Evolutionary conservation across 2,797 vertebrate genomes (phyloP), one percentile per base, ranked within the genome.

Genomic region (Chrysocyon brachyurus): DNA sequence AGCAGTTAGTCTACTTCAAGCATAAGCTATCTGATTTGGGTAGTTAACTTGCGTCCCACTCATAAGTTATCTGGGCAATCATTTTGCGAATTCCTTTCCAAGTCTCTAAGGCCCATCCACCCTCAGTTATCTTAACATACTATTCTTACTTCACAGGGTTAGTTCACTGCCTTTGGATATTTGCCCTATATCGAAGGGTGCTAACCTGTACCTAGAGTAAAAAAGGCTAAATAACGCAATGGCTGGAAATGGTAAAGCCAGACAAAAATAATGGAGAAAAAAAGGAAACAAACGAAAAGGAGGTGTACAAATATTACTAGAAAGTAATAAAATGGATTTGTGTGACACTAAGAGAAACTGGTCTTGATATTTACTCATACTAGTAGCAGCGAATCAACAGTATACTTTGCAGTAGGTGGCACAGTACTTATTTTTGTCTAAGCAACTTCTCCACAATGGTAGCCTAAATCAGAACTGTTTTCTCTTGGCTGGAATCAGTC

Each of bases 401-500:
- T 36, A 36, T 57, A 85, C 31, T 56, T 66, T 66, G 21, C n/a
- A 95, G 5, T 83, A 91, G 59, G 56, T 31, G 46, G 22, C 14
- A 63, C 1, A 16, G 28, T 40, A 78, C 36, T 96, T 94, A 73
- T 31, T 24, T 91, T 68, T 95, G 82, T 83, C 75, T 52, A 57
- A 93, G 49, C 31, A 91, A 63, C 82, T 88, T 85, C 24, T 93
- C 31, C 75, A 75, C 85, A 88, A 79, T 52, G 63, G 2, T 70
- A 82, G 64, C 26, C 56, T 87, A 64, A 91, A 57, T 68, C 70
- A 77, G 14, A 75, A 72, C 26, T 46, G 24, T 63, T 70, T 92
- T 70, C 28, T 87, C 54, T 95, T 84, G 73, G 63, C 46, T 95
- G 17, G 63, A 96, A 78, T 92, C 79, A 77, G n/a, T 73, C 12